Base-by-base conservation (phyloP, 1,140 invertebrate genomes). In the Trachymyrmex cornetzi region DNA sequence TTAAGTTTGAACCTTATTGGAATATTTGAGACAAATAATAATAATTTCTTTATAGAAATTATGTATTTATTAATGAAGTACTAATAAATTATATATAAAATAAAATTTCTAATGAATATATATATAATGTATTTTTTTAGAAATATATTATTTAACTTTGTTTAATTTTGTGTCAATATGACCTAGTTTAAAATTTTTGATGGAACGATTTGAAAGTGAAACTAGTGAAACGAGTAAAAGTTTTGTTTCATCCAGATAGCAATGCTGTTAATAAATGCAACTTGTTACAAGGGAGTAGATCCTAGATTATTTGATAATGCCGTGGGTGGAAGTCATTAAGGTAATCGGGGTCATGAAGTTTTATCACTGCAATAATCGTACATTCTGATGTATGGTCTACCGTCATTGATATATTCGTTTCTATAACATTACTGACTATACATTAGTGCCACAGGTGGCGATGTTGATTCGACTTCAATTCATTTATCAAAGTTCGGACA, bases 381-480 rank as follows among this genome's bases (percentile, higher is more conserved):
- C 55, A 61, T 74, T 74, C 80, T 84, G 69, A 84, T 61, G 55
- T 75, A 84, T 50, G 34, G 69, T 48, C 69, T 75, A 75, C 48
- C 53, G 74, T 89, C 86, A 89, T 90, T 90, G 88, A 90, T 90
- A 59, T 89, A 90, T 90, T 89, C 88, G 81, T 89, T 87, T 89
- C 89, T 59, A 57, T 67, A 90, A 89, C 85, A 87, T 89, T 89
- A 84, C 88, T 75, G 79, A 86, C 80, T 87, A 84, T 87, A 80
- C 89, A 90, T 90, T 90, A 89, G 85, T 86, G 89, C 89, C 88
- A 90, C 89, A 90, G 89, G 89, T 90, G 89, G 88, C 48, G 85
- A 61, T 77, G 88, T 90, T 89, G 85, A 89, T 89, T 87, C 80
- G 66, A 84, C 66, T 61, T 79, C 55, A 79, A 61, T 48, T 86